These are phyloP conservation scores for Craniophora ligustri DNA, from an alignment of 2,888 invertebrate species.

Conservation along the genomic window DNA sequence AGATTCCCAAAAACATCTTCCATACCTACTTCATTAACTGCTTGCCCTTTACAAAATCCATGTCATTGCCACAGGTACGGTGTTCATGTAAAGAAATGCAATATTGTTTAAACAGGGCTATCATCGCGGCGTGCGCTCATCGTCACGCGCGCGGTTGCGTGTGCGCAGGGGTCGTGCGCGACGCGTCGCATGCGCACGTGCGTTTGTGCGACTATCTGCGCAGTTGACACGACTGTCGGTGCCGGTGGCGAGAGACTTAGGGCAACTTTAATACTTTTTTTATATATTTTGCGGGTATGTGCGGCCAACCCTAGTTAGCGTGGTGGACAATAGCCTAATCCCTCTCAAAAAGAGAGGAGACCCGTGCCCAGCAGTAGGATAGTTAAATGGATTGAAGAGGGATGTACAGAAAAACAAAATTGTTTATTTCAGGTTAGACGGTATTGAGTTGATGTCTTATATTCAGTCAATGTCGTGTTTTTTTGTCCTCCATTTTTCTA, in stretches of 20 bases:
- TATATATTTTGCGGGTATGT: too few relatives aligned
- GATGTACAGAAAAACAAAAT: too few relatives aligned
- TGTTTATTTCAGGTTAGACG: too few relatives aligned
- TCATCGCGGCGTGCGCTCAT: slow-evolving; percentile 32
- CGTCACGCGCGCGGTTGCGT: slow-evolving; percentile 28
- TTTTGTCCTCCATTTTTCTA: too few relatives aligned
- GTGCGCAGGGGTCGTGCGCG: slow-evolving; percentile 21
- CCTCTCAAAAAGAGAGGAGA: too few relatives aligned
- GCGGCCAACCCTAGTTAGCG: too few relatives aligned
- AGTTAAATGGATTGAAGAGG: too few relatives aligned
- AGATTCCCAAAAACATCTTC: neutral
- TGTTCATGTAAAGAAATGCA: slow-evolving; percentile 14
- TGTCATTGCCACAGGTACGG: slow-evolving; percentile 34
- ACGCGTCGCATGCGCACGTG: slow-evolving; percentile 9
- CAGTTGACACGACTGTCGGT: neutral
- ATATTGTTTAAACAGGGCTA: slow-evolving; percentile 28
- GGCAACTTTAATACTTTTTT: neutral
- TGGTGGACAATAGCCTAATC: too few relatives aligned
- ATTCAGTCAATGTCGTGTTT: too few relatives aligned
- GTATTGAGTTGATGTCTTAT: too few relatives aligned
- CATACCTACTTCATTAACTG: slow-evolving; percentile 4
- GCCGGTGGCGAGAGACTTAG: neutral
- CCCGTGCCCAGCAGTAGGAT: too few relatives aligned
- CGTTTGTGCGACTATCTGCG: neutral
- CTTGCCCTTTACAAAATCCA: slow-evolving; percentile 29